Evolutionary conservation across 2,888 invertebrate species (phyloP).

Genomic region (Opisthograptis luteolata): DNA sequence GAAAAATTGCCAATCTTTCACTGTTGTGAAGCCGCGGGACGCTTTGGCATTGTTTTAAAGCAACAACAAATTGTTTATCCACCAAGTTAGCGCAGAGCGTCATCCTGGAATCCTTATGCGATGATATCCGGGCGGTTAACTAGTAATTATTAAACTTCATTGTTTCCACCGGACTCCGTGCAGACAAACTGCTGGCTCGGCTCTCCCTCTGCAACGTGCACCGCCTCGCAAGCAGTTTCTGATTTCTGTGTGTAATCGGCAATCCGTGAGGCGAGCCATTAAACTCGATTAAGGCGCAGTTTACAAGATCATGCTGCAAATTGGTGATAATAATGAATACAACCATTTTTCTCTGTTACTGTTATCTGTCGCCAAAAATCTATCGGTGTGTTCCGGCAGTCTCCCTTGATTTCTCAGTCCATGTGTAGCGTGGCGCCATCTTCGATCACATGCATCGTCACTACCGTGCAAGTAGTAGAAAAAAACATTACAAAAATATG

Average conservation of each 20-base stretch:
- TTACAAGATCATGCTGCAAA: too few species aligned
- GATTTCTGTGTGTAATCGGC: slow-evolving; percentile 62
- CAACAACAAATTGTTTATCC: slow-evolving; percentile 13
- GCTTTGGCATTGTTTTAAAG: background rate
- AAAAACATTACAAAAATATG: too few species aligned
- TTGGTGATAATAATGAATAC: too few species aligned
- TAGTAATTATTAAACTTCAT: slow-evolving; percentile 28
- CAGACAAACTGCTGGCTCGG: slow-evolving; percentile 31
- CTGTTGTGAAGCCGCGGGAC: too few species aligned
- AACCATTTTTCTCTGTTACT: too few species aligned
- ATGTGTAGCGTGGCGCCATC: too few species aligned
- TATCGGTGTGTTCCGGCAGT: too few species aligned
- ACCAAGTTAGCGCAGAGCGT: slow-evolving; percentile 3
- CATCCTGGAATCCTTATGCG: slow-evolving; percentile 15
- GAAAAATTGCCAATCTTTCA: too few species aligned
- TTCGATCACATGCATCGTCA: too few species aligned
- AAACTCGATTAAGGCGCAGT: slow-evolving; percentile 54
- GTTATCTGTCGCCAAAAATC: too few species aligned
- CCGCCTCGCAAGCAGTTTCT: slow-evolving; percentile 46
- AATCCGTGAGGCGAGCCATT: slow-evolving; percentile 56
- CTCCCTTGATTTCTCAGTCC: too few species aligned
- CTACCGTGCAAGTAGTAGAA: too few species aligned
- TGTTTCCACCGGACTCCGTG: slow-evolving; percentile 15
- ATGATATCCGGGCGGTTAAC: slow-evolving; percentile 21
- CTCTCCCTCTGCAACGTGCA: slow-evolving; percentile 27